Conservation (phyloP, 2,113 vertebrate genomes). For the Spermophilus dauricus region DNA sequence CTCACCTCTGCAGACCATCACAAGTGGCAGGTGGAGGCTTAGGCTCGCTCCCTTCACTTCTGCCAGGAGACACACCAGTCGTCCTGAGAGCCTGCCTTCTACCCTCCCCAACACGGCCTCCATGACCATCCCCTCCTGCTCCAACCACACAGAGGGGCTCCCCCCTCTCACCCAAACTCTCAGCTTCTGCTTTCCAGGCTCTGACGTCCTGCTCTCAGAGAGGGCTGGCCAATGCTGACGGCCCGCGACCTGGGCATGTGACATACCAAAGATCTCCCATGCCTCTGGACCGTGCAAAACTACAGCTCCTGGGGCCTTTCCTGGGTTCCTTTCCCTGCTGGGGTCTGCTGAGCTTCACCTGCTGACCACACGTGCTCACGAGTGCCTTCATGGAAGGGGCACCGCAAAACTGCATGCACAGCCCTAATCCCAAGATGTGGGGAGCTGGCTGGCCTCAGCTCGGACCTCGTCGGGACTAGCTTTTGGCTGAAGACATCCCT, state of each 20-base stretch:
- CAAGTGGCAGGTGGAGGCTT: neutral
- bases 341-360: neutral
- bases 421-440: rapidly evolving
- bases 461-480: too few relatives aligned
- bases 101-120: rapidly evolving
- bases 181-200: neutral
- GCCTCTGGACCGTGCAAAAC: neutral
- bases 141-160: neutral
- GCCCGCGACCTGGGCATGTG: rapidly evolving
- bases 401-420: too few relatives aligned
- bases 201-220: neutral
- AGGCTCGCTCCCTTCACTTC: neutral
- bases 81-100: neutral
- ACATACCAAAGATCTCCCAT: neutral
- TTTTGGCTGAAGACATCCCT: neutral
- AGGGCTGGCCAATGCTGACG: too few relatives aligned
- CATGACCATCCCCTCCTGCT: rapidly evolving
- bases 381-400: rapidly evolving
- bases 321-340: neutral
- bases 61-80: neutral
- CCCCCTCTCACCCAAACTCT: neutral
- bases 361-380: rapidly evolving
- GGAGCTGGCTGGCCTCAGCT: neutral
- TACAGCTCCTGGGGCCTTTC: neutral
- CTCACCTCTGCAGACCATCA: rapidly evolving